Base-by-base conservation (phyloP, 2,888 invertebrate species). In the Pristionchus exspectatus region DNA sequence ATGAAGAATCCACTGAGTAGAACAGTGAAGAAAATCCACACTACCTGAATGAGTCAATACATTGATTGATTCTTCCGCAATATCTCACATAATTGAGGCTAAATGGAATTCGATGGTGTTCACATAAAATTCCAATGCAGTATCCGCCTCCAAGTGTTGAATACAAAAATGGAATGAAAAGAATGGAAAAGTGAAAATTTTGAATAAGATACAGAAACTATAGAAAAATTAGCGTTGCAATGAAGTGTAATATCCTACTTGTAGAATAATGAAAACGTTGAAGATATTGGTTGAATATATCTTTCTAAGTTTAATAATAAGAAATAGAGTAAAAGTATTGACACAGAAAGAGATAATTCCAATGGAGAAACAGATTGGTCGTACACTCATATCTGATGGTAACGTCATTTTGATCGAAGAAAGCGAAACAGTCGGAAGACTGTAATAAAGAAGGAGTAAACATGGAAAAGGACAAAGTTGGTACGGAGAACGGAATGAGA, bases 101-200 rank as follows among this genome's bases (percentile, higher is more conserved):
- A 30, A 72, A 72, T 72, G 69, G 69, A 72, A 72, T 27, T 30
- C 12, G 30, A 30, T 72, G 69, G 3, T 27, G 69, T 72, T 72
- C 69, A 72, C 69, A 72, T 14, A 72, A 33, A 72, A 72, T 27
- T 30, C 69, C 69, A 33, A 72, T 33, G 69, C 69, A 72, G 30
- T 72, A 72, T 14, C 69, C 69, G 30, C 69, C 69, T 33, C 69
- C 69, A 16, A 72, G 69, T 18, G 69, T 72, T 33, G 69, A 72
- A 72, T 72, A 72, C 12, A 72, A 16, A 72, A 72, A 72, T 33
- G 69, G 69, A 72, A 72, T 33, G 69, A 72, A 72, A 9, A 72
- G 30, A 72, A 72, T 72, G 4, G 69, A 30, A 21, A 72, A 72
- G 69, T 72, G 69, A 21, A 72, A 30, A 18, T 72, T 72, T 72